Evolutionary conservation across 1,140 invertebrate species (phyloP), one percentile per base, ranked within the genome.

Genomic region (Diprion similis): DNA sequence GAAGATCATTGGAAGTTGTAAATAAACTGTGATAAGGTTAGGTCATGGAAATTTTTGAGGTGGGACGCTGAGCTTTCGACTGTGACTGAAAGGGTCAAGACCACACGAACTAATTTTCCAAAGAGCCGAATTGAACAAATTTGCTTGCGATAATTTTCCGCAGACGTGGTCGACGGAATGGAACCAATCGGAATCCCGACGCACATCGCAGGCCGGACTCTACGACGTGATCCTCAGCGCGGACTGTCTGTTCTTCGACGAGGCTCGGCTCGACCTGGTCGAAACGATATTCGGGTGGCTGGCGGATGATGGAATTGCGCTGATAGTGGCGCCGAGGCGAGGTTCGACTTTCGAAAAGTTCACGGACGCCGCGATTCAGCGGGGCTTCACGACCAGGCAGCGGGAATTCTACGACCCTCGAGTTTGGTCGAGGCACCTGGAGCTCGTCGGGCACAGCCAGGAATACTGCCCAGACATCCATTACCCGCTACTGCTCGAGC

Each of bases 211-310:
- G n/a, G 80, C 83, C 9, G 81, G 79, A 8, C 76, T 82, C 7
- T 95, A 92, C 84, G 94, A 95, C 85, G 87, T 92, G 24, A 91
- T 95, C 47, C 83, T 95, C 1, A 94, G 93, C 79, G 94, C 95
- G 10, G 94, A 95, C 83, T 96, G 95, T 84, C 84, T 96, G 66
- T 96, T 96, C 86, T 96, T 96, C 86, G 94, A 96, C 82, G 94
- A 95, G 66, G 92, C 91, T 0, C 88, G 95, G 69, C 84, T 90
- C 47, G 92, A 94, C 78, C 86, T 96, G 17, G 91, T 94, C 37
- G 89, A 91, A 68, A 92, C 92, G 65, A 92, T 96, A 66, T 91
- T 91, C 85, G 88, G 90, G 70, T 90, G 91, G 81, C 80, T 96
- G 73, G 89, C 91, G n/a, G 86, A 89, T 19, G 85, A 90, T 75